These are phyloP conservation scores for Ichneumon xanthorius DNA, from an alignment of 2,888 invertebrate species.

Conservation along the genomic window DNA sequence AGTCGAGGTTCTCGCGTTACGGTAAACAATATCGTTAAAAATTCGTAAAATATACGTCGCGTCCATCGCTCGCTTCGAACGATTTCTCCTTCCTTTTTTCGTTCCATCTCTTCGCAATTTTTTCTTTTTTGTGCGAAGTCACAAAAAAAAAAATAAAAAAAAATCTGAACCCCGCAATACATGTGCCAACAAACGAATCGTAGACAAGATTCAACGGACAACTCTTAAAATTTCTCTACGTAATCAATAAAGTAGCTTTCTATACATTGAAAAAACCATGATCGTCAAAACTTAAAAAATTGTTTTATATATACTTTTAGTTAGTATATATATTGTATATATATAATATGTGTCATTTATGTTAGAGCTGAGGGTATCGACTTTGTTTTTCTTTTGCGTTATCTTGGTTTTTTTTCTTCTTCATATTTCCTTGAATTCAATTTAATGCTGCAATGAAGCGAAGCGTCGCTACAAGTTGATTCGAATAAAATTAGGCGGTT, in stretches of 20 bases:
- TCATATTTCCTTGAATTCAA: slow-evolving; percentile 58
- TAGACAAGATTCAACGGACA: slow-evolving; percentile 52
- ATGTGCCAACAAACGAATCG: slow-evolving; percentile 35
- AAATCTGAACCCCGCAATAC: slow-evolving; percentile 17
- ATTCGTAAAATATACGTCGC: slow-evolving; percentile 26
- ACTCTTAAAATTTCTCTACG: slow-evolving; percentile 66
- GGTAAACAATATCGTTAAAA: neutral
- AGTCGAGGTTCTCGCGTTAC: slow-evolving; percentile 57
- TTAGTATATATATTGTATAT: slow-evolving; percentile 59
- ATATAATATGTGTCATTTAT: slow-evolving; percentile 47
- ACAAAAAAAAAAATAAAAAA: neutral
- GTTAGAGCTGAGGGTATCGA: slow-evolving; percentile 56
- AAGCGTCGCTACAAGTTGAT: slow-evolving; percentile 64
- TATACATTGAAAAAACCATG: slow-evolving; percentile 51
- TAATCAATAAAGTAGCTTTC: slow-evolving; percentile 58
- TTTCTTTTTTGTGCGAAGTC: neutral
- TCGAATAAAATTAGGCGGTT: slow-evolving; percentile 65
- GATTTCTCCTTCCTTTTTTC: neutral
- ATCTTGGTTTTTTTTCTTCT: slow-evolving; percentile 35
- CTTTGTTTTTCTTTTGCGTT: slow-evolving; percentile 39
- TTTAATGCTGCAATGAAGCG: slow-evolving; percentile 65
- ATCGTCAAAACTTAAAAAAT: slow-evolving; percentile 34
- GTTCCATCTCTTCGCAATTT: slow-evolving; percentile 7
- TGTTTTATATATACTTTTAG: slow-evolving; percentile 56
- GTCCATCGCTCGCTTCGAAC: slow-evolving; percentile 5